Percentiles rank a stretch among this genome's conserved stretches.
phyloP scores from a whole-genome alignment of 2,888 invertebrate genomes.

The Mythimna loreyi region DNA sequence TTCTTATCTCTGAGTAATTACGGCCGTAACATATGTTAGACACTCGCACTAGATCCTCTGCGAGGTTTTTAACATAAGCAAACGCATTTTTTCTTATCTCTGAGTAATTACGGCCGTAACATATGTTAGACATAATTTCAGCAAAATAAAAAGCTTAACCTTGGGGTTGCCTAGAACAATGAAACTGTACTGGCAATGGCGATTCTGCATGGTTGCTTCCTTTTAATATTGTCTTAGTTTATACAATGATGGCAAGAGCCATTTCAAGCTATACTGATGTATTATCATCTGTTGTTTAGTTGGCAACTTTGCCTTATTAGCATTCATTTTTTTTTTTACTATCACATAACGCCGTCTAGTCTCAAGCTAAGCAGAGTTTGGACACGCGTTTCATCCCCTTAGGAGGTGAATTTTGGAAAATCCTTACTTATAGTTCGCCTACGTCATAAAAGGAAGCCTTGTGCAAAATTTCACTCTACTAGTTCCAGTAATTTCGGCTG shows the following conservation, averaged over 20 bases:
- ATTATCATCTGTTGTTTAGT: slow-evolving; percentile 6
- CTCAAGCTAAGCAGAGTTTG: no score
- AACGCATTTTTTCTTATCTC: no score
- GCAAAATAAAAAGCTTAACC: slow-evolving; percentile 35
- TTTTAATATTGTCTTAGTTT: slow-evolving; percentile 8
- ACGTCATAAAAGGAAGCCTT: no score
- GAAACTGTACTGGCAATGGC: slow-evolving; percentile 6
- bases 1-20: background rate
- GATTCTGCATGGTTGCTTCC: slow-evolving; percentile 21
- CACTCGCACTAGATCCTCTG: no score
- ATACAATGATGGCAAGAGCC: background rate
- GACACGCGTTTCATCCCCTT: no score
- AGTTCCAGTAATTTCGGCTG: no score
- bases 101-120: background rate
- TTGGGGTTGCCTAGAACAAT: slow-evolving; percentile 40
- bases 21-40: slow-evolving; percentile 2
- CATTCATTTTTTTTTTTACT: no score
- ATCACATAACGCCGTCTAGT: no score
- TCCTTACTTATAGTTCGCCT: no score
- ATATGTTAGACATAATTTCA: slow-evolving; percentile 19
- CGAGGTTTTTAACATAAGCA: no score
- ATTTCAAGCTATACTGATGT: background rate
- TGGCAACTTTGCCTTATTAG: slow-evolving; percentile 7
- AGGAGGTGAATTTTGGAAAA: no score
- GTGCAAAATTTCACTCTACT: no score